Base-by-base conservation (phyloP, 2,888 invertebrate genomes). In the Diarsia brunnea region DNA sequence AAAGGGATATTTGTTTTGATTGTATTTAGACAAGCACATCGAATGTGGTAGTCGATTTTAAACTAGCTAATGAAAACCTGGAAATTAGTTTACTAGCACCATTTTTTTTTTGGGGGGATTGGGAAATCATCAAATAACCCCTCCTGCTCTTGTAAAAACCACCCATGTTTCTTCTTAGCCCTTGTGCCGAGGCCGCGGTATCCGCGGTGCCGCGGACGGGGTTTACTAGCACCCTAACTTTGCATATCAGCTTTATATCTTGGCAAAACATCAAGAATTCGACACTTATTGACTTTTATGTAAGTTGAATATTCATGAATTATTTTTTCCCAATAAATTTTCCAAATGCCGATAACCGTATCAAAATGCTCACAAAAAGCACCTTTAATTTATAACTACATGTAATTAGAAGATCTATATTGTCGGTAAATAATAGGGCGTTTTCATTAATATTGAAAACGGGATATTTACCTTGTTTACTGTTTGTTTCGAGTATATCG, bases 1-100 rank as follows among this genome's bases (percentile, higher is more conserved):
- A 43, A 47, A 27, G 53, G 49, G 45, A 19, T 14, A n/a, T 45
- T 78, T 45, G 19, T 19, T 24, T 38, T 38, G 47, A 49, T 78
- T 55, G 38, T 27, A 27, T 73, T 72, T 49, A 58, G 24, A 58
- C 24, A 8, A 60, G 14, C 27, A 19, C 8, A 58, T 19, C 58
- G 19, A 58, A 27, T 71, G n/a, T 69, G 38, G 14, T 11, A 45
- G 66, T 43, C 3, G 8, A 14, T 65, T 64, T 55, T 19, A 61
- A 67, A 31, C 4, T 43, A 5, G 14, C 2, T 43, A 43, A 11
- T 69, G 43, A 45, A 45, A 45, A 27, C 1, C 27, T 16, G n/a
- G 43, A 45, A 19, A 45, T 45, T 27, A 3, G 11, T 65, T 21
- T 31, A 60, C 27, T 19, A 4, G 58, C 10, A 19, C 4, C n/a